phyloP scores from a whole-genome alignment of 2,888 invertebrate species.

The Dimorphilus gyrociliatus region DNA sequence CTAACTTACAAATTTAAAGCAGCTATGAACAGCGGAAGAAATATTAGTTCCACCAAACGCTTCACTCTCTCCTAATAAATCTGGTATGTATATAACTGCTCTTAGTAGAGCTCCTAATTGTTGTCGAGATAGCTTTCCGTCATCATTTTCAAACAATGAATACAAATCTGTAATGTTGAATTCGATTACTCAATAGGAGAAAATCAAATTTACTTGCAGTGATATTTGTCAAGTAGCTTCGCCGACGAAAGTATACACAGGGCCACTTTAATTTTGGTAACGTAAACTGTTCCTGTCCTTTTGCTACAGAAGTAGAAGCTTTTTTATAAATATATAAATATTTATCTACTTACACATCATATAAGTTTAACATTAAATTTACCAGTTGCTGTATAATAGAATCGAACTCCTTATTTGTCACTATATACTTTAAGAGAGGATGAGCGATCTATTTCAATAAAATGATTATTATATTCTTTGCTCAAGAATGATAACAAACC shows the following conservation, averaged over 20 bases:
- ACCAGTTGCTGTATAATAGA: no score
- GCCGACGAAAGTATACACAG: constrained; percentile 52
- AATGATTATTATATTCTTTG: no score
- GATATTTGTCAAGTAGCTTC: constrained; percentile 47
- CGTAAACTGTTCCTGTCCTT: constrained; percentile 44
- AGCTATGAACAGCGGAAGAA: constrained; percentile 52
- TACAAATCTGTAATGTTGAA: no score
- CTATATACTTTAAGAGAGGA: constrained; percentile 26
- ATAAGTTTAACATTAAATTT: constrained; percentile 25
- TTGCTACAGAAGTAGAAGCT: constrained; percentile 16
- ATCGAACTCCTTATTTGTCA: constrained; percentile 15
- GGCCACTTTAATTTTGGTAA: constrained; percentile 51
- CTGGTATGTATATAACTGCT: constrained; percentile 33
- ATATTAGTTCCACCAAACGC: constrained; percentile 49
- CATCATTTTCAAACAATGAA: no score
- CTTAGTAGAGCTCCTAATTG: no score
- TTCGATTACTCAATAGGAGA: no score
- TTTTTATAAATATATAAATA: no score
- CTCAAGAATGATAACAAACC: no score
- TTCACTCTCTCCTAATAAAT: constrained; percentile 36
- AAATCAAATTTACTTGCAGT: constrained; percentile 42
- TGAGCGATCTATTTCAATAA: no score
- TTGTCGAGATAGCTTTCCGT: no score
- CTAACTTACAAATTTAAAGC: constrained; percentile 43
- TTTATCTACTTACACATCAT: constrained; percentile 26